These are phyloP conservation scores for Brachypterus glaber DNA, from an alignment of 2,888 invertebrate species.

Conservation along the genomic window DNA sequence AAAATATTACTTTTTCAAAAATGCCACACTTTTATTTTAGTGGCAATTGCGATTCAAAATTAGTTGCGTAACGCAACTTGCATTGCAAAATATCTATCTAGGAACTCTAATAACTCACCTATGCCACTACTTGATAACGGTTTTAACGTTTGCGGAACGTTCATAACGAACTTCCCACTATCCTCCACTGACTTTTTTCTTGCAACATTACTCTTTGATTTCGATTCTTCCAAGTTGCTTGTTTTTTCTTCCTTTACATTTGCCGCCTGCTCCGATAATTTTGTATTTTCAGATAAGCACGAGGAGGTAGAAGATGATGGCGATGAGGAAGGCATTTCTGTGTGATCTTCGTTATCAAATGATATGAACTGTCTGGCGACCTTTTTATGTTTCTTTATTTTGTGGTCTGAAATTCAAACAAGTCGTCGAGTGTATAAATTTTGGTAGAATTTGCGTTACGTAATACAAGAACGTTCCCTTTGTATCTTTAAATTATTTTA, in stretches of 20 bases:
- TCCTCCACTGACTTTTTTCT: slow-evolving; percentile 34
- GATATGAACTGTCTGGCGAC: slow-evolving; percentile 58
- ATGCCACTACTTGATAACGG: too few species aligned
- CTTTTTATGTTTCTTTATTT: slow-evolving; percentile 45
- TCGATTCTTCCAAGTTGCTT: slow-evolving; percentile 11
- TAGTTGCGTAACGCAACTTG: too few species aligned
- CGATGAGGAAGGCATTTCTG: slow-evolving; percentile 34
- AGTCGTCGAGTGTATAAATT: too few species aligned
- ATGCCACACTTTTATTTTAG: too few species aligned
- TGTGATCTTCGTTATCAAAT: slow-evolving; percentile 53
- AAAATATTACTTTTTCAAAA: too few species aligned
- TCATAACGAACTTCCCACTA: slow-evolving; percentile 28
- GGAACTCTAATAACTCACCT: too few species aligned
- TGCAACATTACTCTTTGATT: slow-evolving; percentile 1
- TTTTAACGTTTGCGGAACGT: slow-evolving; percentile 32
- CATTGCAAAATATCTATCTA: too few species aligned
- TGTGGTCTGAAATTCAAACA: too few species aligned
- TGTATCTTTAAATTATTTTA: neutral
- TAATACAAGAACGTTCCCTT: too few species aligned
- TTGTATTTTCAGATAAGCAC: slow-evolving; percentile 20
- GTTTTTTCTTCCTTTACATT: slow-evolving; percentile 5
- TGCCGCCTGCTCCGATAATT: slow-evolving; percentile 4
- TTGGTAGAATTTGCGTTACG: too few species aligned
- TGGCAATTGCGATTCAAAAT: too few species aligned
- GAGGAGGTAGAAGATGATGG: slow-evolving; percentile 31